A percentile compares a stretch with the other conserved stretches of the same genome.
Evolutionary conservation across 2,113 vertebrate genomes (phyloP).

Genomic region (Ursus arctos): DNA sequence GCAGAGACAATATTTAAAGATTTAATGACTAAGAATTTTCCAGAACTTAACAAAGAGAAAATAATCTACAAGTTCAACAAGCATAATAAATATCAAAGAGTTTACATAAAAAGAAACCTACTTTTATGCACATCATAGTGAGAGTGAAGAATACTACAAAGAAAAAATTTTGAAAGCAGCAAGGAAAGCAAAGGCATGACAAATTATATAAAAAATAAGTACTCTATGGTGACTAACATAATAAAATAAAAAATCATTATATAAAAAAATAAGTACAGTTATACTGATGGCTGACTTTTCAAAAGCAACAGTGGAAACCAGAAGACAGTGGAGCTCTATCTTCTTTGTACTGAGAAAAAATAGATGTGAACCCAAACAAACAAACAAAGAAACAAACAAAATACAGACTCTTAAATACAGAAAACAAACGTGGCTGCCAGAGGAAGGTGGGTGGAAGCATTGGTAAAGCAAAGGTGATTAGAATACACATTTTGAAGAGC

Average conservation of each 20-base stretch:
- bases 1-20: background rate
- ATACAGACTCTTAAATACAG: background rate
- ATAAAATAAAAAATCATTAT: too few species aligned
- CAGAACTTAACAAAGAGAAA: background rate
- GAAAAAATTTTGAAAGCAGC: background rate
- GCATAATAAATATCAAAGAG: background rate
- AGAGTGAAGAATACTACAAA: conserved; percentile 20
- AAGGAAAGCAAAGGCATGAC: background rate
- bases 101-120: background rate
- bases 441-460: background rate
- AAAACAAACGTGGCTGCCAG: background rate
- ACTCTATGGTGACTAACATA: too few species aligned
- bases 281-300: background rate
- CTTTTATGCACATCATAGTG: background rate
- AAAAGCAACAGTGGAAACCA: background rate
- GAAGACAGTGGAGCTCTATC: background rate
- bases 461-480: background rate
- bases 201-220: background rate
- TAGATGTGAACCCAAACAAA: background rate
- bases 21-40: background rate
- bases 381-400: background rate
- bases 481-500: background rate
- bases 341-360: background rate
- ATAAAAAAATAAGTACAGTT: background rate
- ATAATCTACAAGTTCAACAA: background rate